Evolutionary conservation across 2,797 vertebrate species (phyloP).

Genomic region (Gorsachius magnificus): DNA sequence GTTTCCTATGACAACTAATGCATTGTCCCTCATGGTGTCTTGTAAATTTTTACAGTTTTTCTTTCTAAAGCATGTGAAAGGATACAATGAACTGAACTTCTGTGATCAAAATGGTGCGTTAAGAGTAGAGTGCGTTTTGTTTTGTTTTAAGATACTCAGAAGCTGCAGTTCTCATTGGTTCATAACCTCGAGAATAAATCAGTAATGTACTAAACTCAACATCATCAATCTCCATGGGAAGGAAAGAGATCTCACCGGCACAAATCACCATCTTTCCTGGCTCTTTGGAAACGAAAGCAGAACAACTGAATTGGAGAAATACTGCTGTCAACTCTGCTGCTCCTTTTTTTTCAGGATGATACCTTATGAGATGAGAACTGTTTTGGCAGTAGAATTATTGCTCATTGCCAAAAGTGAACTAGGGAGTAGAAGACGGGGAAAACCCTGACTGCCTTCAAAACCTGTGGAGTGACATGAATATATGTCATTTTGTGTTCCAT

Average conservation of each 20-base stretch:
- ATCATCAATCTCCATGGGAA: background rate
- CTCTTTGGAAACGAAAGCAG: background rate
- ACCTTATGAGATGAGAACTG: background rate
- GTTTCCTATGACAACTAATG: slow-evolving; percentile 3
- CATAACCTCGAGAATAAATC: background rate
- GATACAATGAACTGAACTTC: background rate
- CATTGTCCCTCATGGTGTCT: background rate
- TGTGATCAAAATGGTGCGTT: background rate
- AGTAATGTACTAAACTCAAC: background rate
- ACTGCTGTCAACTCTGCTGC: background rate
- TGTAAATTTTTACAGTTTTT: background rate
- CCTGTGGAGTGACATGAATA: background rate
- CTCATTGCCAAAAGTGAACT: background rate
- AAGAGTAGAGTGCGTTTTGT: background rate
- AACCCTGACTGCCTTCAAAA: background rate
- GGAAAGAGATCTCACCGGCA: background rate
- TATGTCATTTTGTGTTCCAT: background rate
- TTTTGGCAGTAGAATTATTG: background rate
- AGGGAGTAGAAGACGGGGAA: background rate
- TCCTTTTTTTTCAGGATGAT: background rate
- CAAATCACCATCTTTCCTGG: background rate
- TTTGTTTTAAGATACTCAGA: background rate
- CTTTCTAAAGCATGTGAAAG: background rate
- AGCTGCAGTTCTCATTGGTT: background rate
- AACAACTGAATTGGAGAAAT: background rate